Base-by-base conservation (phyloP, 2,888 invertebrate species). In the Oeneis ivallda region DNA sequence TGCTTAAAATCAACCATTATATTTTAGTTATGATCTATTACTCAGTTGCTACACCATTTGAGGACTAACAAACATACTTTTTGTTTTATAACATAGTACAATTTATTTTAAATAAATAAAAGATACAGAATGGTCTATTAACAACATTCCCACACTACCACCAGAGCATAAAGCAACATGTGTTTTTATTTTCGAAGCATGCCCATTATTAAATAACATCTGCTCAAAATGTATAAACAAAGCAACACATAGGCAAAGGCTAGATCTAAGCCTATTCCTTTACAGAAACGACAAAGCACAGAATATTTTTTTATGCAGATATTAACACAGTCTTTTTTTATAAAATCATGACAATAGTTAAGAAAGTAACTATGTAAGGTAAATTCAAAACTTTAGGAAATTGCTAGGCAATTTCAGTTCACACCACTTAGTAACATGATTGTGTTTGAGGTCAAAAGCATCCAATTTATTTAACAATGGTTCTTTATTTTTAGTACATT, bases 401-500 rank as follows among this genome's bases (percentile, higher is more conserved):
- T n/a, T 9, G 7, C n/a, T 0, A 3, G 15, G 17, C 41, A 0
- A 56, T 41, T 15, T 17, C 9, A 54, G 4, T 9, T 39, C 37
- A 10, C 17, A 57, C 32, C 57, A 57, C 19, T 43, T 32, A 9
- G 6, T 13, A 17, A 54, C 43, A 26, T 57, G 32, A n/a, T n/a
- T n/a, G n/a, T n/a, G n/a, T n/a, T n/a, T n/a, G n/a, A 58, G 64
- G 45, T 53, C 56, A 56, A 17, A 56, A 37, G 7, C 41, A 41
- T 39, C 56, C 56, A 61, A 61, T 65, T 59, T 64, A 59, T 54
- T 50, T 52, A 49, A 66, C 63, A 69, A 66, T 62, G 62, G 34
- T 47, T 62, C 66, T 62, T 69, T 62, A 66, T 64, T 58, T 62
- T 49, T 58, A 19, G 19, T 64, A 13, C 41, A 61, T 62, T 58